These are phyloP conservation scores for Panthera leo DNA, from an alignment of 2,113 vertebrate genomes.

Conservation along the genomic window DNA sequence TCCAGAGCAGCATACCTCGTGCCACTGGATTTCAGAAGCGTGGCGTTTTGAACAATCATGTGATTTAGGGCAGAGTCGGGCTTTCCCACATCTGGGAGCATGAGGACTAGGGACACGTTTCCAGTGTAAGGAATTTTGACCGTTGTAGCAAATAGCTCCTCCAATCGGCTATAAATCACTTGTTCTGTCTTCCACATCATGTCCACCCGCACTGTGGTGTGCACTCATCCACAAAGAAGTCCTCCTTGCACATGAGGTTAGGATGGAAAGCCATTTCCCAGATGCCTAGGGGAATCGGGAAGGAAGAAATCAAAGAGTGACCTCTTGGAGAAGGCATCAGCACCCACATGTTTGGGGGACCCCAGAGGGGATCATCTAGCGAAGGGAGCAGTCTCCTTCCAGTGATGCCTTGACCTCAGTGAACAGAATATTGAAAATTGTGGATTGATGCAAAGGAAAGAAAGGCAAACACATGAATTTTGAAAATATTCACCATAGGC, in stretches of 20 bases:
- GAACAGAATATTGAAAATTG: not conserved
- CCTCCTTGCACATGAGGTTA: not conserved
- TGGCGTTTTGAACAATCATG: not conserved
- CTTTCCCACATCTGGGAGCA: constrained; percentile 9
- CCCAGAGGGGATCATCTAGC: not conserved
- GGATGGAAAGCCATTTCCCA: not conserved
- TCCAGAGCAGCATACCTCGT: not conserved
- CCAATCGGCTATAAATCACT: not conserved
- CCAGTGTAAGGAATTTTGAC: not conserved
- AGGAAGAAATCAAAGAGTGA: not conserved
- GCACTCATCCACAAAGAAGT: not conserved
- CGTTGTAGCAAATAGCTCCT: not conserved
- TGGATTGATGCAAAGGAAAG: not conserved
- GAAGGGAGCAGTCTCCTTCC: not conserved
- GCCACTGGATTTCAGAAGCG: not conserved
- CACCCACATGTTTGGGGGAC: not conserved
- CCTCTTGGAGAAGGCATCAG: not conserved
- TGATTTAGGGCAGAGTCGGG: not conserved
- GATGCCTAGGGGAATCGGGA: not conserved
- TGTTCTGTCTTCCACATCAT: not conserved
- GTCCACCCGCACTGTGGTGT: not conserved
- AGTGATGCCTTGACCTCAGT: not conserved
- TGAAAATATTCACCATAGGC: not conserved
- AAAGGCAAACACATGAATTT: not conserved
- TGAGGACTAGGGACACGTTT: not conserved